Evolutionary conservation across 2,888 invertebrate genomes (phyloP).

Genomic region (Labia minor): DNA sequence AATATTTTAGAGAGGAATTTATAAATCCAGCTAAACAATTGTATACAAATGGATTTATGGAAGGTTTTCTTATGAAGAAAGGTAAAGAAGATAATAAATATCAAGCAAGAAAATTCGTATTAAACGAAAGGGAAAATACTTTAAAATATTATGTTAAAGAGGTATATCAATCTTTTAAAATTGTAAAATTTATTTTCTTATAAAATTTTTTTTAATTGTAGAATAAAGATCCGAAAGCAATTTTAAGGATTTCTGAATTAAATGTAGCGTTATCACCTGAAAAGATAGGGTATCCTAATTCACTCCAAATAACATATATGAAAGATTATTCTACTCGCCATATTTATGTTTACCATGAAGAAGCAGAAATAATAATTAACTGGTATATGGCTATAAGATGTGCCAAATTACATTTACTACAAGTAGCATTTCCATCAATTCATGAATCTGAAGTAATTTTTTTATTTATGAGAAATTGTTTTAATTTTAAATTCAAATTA

Average conservation of each 20-base stretch:
- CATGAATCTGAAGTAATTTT: conserved; percentile 48
- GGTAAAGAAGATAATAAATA: conserved; percentile 80
- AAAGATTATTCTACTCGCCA: conserved; percentile 78
- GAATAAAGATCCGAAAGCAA: conserved; percentile 66
- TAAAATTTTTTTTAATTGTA: conserved; percentile 19
- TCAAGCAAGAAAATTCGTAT: conserved; percentile 70
- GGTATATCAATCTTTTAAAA: conserved; percentile 24
- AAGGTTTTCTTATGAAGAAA: conserved; percentile 77
- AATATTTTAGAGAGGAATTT: conserved; percentile 82
- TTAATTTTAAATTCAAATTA: too few species aligned
- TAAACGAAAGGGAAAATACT: conserved; percentile 69
- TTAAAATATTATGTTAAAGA: conserved; percentile 51
- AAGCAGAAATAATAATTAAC: conserved; percentile 71
- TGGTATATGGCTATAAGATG: conserved; percentile 78
- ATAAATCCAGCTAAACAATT: conserved; percentile 65
- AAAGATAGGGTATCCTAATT: conserved; percentile 68
- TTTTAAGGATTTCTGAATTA: conserved; percentile 66
- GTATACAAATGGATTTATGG: conserved; percentile 70
- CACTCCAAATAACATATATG: conserved; percentile 73
- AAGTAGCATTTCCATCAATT: conserved; percentile 72
- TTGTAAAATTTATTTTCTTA: background rate
- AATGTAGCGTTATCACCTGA: conserved; percentile 75
- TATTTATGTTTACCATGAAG: conserved; percentile 77
- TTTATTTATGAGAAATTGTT: conserved; percentile 2
- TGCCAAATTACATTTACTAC: conserved; percentile 70